Conservation (phyloP, 23 tunicate genomes). For the Halocynthia roretzi region DNA sequence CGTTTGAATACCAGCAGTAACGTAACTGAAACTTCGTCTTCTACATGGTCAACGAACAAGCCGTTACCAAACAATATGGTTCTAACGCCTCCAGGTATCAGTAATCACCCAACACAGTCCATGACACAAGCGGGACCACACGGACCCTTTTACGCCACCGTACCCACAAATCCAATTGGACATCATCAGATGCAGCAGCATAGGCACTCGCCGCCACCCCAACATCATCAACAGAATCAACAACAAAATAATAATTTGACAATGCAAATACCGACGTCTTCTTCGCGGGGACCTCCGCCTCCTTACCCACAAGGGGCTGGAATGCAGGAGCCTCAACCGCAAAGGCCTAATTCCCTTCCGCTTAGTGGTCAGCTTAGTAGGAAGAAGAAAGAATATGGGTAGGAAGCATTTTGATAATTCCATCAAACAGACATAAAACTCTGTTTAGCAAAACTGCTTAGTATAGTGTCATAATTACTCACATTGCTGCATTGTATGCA, state of each 20-base stretch:
- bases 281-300: conserved; percentile 23
- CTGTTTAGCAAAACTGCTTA: too few relatives aligned
- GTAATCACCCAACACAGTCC: conserved; percentile 5
- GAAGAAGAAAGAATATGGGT: conserved; percentile 33
- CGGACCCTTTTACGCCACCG: conserved; percentile 25
- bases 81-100: conserved; percentile 16
- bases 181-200: conserved; percentile 14
- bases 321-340: conserved; percentile 7
- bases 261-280: background rate
- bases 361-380: conserved; percentile 51
- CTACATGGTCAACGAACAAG: too few relatives aligned
- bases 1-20: too few relatives aligned
- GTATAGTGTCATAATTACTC: too few relatives aligned
- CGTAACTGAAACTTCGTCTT: too few relatives aligned
- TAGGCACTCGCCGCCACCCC: conserved; percentile 7
- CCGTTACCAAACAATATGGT: conserved; percentile 15
- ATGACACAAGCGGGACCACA: conserved; percentile 9
- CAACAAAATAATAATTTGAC: background rate
- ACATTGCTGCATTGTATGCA: too few relatives aligned
- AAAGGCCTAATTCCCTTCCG: conserved; percentile 64
- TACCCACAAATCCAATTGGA: conserved; percentile 12
- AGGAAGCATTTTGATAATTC: background rate
- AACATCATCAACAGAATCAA: background rate
- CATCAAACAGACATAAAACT: too few relatives aligned
- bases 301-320: conserved; percentile 17